phyloP scores from a whole-genome alignment of 1,140 invertebrate species.

The Popillia japonica region DNA sequence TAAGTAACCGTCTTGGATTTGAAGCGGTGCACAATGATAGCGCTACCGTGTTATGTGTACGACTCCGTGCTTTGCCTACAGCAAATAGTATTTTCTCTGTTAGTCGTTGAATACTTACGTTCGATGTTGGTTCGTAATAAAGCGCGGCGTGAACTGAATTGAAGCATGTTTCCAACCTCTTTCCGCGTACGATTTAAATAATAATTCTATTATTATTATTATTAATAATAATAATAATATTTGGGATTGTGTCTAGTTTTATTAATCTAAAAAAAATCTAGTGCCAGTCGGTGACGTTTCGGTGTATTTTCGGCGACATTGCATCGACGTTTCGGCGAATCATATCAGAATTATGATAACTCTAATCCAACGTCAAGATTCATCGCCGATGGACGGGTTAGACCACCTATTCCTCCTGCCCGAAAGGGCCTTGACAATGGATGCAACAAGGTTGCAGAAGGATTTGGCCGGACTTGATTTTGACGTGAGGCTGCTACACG shows the following conservation, averaged over 20 bases:
- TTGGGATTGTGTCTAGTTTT: no score
- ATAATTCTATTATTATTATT: no score
- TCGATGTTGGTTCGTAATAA: background rate
- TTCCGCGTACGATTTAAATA: no score
- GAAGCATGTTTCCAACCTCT: background rate
- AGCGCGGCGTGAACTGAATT: background rate
- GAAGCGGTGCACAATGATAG: slow-evolving; percentile 7
- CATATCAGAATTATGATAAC: slow-evolving; percentile 36
- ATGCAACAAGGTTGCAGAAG: slow-evolving; percentile 65
- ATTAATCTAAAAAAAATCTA: no score
- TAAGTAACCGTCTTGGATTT: slow-evolving; percentile 8
- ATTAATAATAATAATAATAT: no score
- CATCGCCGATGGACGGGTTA: slow-evolving; percentile 63
- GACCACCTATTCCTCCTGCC: slow-evolving; percentile 69
- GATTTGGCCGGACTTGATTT: slow-evolving; percentile 69
- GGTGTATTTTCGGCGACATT: background rate
- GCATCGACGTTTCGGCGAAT: background rate
- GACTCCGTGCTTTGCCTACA: background rate
- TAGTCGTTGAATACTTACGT: background rate
- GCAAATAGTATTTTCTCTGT: background rate
- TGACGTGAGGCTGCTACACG: slow-evolving; percentile 66
- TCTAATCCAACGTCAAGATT: slow-evolving; percentile 35
- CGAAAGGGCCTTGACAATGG: slow-evolving; percentile 69
- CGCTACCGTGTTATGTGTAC: background rate
- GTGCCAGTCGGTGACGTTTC: no score